Evolutionary conservation across 2,113 vertebrate genomes (phyloP).

Genomic region (Toxotes jaculatrix): DNA sequence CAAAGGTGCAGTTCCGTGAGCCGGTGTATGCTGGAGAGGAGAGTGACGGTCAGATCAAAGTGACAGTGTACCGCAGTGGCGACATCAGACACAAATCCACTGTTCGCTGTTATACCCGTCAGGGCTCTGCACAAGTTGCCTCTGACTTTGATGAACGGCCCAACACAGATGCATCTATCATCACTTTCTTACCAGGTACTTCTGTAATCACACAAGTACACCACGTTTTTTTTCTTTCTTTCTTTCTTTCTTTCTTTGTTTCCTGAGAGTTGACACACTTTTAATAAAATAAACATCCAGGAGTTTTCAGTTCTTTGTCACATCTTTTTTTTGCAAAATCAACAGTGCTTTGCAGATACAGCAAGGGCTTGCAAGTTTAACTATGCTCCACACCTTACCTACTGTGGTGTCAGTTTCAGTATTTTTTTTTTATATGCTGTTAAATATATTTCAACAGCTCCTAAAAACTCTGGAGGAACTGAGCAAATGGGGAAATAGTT

Average conservation of each 20-base stretch:
- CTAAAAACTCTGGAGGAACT: slow-evolving; percentile 2
- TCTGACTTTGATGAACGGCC: slow-evolving; percentile 94
- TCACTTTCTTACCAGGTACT: slow-evolving; percentile 92
- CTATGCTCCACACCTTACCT: slow-evolving; percentile 16
- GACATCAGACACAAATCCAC: slow-evolving; percentile 88
- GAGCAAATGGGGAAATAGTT: background rate
- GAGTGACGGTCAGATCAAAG: slow-evolving; percentile 85
- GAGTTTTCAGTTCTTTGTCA: background rate
- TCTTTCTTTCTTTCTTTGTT: background rate
- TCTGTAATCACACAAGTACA: slow-evolving; percentile 1
- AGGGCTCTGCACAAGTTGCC: slow-evolving; percentile 93
- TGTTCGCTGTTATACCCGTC: slow-evolving; percentile 93
- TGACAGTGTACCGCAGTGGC: slow-evolving; percentile 87
- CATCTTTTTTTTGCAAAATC: background rate
- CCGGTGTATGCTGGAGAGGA: slow-evolving; percentile 87
- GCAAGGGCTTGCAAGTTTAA: slow-evolving; percentile 13
- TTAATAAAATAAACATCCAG: slow-evolving; percentile 44
- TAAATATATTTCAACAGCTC: slow-evolving; percentile 24
- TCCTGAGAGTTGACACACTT: slow-evolving; percentile 21
- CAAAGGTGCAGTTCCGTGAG: slow-evolving; percentile 93
- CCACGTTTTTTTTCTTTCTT: background rate
- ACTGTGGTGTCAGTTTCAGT: slow-evolving; percentile 3
- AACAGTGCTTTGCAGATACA: slow-evolving; percentile 6
- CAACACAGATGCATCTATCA: slow-evolving; percentile 89
- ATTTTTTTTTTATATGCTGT: background rate